Percentiles rank a stretch among this genome's conserved stretches.
Conservation (phyloP, 2,797 vertebrate genomes). For the Caiman crocodilus region DNA sequence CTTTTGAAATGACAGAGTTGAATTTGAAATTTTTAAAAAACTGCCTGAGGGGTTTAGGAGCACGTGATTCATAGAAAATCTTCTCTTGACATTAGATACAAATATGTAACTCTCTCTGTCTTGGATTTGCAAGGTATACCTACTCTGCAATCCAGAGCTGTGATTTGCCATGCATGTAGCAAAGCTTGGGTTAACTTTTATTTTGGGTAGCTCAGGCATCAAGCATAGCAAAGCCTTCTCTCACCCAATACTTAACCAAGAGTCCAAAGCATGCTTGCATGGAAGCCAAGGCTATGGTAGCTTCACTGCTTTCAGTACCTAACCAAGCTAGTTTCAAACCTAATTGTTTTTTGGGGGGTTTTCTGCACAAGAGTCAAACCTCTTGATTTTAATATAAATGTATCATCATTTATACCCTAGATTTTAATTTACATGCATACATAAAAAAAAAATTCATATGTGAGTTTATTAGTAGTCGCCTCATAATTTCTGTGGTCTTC, state of each 20-base stretch:
- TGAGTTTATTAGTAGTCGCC: no score
- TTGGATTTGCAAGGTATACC: background rate
- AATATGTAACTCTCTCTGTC: background rate
- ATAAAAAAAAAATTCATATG: no score
- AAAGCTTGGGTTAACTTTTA: no score
- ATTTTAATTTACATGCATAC: background rate
- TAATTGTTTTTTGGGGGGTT: background rate
- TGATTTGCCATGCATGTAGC: no score
- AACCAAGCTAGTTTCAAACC: background rate
- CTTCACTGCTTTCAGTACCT: background rate
- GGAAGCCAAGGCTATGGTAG: background rate
- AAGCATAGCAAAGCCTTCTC: rapidly evolving
- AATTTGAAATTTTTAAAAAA: background rate
- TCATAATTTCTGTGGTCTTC: background rate
- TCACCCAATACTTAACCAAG: background rate
- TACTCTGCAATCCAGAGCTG: no score
- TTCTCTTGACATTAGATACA: background rate
- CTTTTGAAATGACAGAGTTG: background rate
- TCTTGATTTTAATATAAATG: background rate
- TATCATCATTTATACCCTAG: background rate
- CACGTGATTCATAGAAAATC: background rate
- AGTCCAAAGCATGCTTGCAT: background rate
- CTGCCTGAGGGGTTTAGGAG: background rate
- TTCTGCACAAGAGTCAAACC: background rate
- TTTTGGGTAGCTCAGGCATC: no score